Percentiles rank a stretch among this genome's conserved stretches.
Evolutionary conservation across 1,140 invertebrate genomes (phyloP).

Genomic region (roundworm (Caenorhabditis elegans)): WBcel235 BX284606.5:2478501-2479000

Average conservation of each 20-base stretch:
- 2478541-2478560: too few species aligned
- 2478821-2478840: not conserved
- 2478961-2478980: conserved; percentile 17
- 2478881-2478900: not conserved
- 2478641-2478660: conserved; percentile 46
- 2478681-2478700: conserved; percentile 36
- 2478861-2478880: not conserved
- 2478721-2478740: conserved; percentile 31
- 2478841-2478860: not conserved
- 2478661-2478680: conserved; percentile 44
- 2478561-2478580: too few species aligned
- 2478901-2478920: conserved; percentile 21
- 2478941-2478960: conserved; percentile 22
- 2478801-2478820: conserved; percentile 19
- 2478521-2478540: not conserved
- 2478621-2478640: conserved; percentile 48
- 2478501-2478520: conserved; percentile 51
- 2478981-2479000: conserved; percentile 16
- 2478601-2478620: not conserved
- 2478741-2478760: not conserved
- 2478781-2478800: not conserved
- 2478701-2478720: conserved; percentile 40
- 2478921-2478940: conserved; percentile 22
- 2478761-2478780: not conserved
- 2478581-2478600: not conserved